phyloP scores from a whole-genome alignment of 2,888 invertebrate species.

The Molanna angustata region DNA sequence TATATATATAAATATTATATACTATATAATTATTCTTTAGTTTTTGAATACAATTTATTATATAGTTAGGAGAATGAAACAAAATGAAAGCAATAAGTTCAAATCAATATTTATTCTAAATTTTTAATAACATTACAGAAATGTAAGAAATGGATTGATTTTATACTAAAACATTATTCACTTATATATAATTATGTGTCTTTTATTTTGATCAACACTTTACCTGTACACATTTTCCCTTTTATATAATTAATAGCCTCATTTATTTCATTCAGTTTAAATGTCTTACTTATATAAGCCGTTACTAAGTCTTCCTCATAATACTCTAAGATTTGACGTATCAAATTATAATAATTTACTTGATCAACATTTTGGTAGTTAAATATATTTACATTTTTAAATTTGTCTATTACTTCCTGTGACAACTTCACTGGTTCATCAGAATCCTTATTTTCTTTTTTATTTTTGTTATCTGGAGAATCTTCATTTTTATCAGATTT shows the following conservation, averaged over 20 bases:
- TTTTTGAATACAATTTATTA: constrained; percentile 16
- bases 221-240: constrained; percentile 59
- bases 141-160: constrained; percentile 16
- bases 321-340: constrained; percentile 59
- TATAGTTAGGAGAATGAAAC: constrained; percentile 2
- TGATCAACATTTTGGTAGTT: constrained; percentile 50
- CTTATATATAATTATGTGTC: constrained; percentile 25
- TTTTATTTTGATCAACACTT: constrained; percentile 52
- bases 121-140: constrained; percentile 18
- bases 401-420: constrained; percentile 39
- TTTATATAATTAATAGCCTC: constrained; percentile 57
- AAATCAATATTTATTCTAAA: constrained; percentile 24
- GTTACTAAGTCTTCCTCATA: constrained; percentile 60
- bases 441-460: constrained; percentile 46
- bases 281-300: constrained; percentile 56
- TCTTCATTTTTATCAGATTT: neutral
- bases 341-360: constrained; percentile 54
- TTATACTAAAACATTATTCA: constrained; percentile 20
- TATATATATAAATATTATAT: constrained; percentile 11
- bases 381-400: constrained; percentile 52
- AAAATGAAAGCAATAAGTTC: constrained; percentile 21
- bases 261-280: constrained; percentile 57
- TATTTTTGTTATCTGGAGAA: neutral
- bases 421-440: constrained; percentile 37
- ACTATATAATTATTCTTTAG: constrained; percentile 11